These are phyloP conservation scores for Meliscaeva auricollis DNA, from an alignment of 2,888 invertebrate species.

Conservation along the genomic window DNA sequence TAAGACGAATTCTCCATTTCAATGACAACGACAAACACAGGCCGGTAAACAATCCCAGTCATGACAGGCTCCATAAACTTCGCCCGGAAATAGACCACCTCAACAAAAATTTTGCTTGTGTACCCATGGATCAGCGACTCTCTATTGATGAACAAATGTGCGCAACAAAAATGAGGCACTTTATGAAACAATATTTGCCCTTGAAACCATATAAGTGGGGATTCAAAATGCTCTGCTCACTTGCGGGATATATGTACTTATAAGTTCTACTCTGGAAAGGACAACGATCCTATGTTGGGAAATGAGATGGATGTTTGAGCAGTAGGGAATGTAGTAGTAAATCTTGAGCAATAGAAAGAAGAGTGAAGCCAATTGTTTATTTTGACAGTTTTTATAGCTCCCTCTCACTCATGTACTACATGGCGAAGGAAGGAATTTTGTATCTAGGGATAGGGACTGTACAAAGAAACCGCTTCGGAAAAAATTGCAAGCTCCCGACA, in stretches of 20 bases:
- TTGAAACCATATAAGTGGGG: neutral
- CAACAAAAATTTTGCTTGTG: neutral
- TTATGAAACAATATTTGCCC: conserved; percentile 4
- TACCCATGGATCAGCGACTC: conserved; percentile 1
- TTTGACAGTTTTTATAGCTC: conserved; percentile 15
- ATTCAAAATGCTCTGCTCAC: neutral
- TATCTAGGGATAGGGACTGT: conserved; percentile 9
- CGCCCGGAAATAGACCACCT: conserved; percentile 14
- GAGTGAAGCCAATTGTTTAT: neutral
- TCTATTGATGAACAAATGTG: neutral
- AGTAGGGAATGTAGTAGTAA: neutral
- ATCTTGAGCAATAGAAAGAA: neutral
- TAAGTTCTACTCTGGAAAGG: neutral
- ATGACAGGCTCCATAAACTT: conserved; percentile 25
- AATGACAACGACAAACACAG: conserved; percentile 5
- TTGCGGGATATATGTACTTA: neutral
- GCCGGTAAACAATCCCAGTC: conserved; percentile 23
- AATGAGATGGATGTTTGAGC: conserved; percentile 2
- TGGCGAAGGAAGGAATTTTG: conserved; percentile 4
- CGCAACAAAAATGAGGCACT: neutral
- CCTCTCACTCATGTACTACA: conserved; percentile 1
- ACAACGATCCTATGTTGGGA: neutral
- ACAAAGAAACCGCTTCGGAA: neutral
- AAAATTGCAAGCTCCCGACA: conserved; percentile 23
- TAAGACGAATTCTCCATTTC: conserved; percentile 2